Evolutionary conservation across 2,797 vertebrate genomes (phyloP).

Genomic region (Hippoglossus hippoglossus): DNA sequence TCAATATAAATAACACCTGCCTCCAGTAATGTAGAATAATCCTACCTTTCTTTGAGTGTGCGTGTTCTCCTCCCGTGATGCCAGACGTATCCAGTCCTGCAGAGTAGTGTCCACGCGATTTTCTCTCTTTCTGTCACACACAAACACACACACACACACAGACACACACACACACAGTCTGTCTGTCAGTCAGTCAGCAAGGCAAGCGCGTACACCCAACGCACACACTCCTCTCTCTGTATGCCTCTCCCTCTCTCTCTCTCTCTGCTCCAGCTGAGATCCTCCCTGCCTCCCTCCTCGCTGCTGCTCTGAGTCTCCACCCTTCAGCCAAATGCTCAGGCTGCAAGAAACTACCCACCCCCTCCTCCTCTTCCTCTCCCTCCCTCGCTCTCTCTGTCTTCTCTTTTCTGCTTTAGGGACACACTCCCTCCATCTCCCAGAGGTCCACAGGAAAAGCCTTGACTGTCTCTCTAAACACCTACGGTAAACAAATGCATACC

Average conservation of each 20-base stretch:
- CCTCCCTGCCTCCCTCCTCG: conserved; percentile 78
- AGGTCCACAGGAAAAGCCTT: conserved; percentile 69
- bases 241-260: conserved; percentile 39
- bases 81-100: conserved; percentile 66
- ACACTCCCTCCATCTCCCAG: conserved; percentile 50
- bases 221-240: conserved; percentile 65
- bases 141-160: conserved; percentile 34
- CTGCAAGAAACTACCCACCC: conserved; percentile 79
- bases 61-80: conserved; percentile 24
- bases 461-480: conserved; percentile 60
- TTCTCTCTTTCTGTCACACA: conserved; percentile 50
- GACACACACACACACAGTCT: conserved; percentile 22
- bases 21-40: too few species aligned
- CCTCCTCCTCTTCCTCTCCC: conserved; percentile 26
- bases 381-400: conserved; percentile 25
- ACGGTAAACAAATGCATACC: conserved; percentile 69
- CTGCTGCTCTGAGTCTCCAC: conserved; percentile 87
- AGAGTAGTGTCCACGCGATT: conserved; percentile 69
- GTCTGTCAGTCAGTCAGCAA: conserved; percentile 39
- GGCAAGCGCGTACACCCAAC: conserved; percentile 61
- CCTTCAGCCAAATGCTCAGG: conserved; percentile 76
- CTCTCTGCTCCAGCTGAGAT: conserved; percentile 71
- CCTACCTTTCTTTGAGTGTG: conserved; percentile 48
- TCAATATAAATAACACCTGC: neutral
- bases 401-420: conserved; percentile 55